phyloP scores from a whole-genome alignment of 2,888 invertebrate species.

The Ormia ochracea region DNA sequence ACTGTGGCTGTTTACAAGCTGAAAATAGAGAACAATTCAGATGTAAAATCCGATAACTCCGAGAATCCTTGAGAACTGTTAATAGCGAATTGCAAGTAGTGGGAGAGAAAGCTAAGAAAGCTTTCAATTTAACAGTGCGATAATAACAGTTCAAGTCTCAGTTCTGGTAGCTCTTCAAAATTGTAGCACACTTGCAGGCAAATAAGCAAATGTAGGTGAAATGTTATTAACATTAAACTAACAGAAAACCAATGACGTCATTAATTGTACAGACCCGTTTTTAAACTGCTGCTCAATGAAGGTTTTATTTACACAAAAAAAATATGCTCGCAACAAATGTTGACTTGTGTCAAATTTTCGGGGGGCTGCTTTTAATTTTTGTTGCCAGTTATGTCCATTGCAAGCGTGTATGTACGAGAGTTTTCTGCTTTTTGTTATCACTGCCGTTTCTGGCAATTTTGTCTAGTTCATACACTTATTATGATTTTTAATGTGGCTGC shows the following conservation, averaged over 20 bases:
- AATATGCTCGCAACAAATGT: not conserved
- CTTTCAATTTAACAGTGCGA: constrained; percentile 24
- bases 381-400: not conserved
- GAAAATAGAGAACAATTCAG: constrained; percentile 39
- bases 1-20: constrained; percentile 7
- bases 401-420: no score
- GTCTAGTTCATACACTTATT: constrained; percentile 14
- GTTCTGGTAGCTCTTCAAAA: not conserved
- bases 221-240: constrained; percentile 22
- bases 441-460: constrained; percentile 16
- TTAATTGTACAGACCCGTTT: constrained; percentile 19
- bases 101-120: constrained; percentile 3
- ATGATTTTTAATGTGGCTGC: not conserved
- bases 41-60: constrained; percentile 47
- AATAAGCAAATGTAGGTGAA: constrained; percentile 47
- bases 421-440: constrained; percentile 1
- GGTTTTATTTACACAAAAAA: not conserved
- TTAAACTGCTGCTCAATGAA: constrained; percentile 41
- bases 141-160: constrained; percentile 4
- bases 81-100: not conserved
- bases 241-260: constrained; percentile 56
- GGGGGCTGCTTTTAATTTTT: constrained; percentile 24
- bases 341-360: constrained; percentile 17
- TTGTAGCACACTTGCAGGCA: constrained; percentile 28
- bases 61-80: constrained; percentile 54